Percentiles rank a stretch among this genome's conserved stretches.
Evolutionary conservation across 2,797 vertebrate species (phyloP).

Genomic region (Aselliscus stoliczkanus): DNA sequence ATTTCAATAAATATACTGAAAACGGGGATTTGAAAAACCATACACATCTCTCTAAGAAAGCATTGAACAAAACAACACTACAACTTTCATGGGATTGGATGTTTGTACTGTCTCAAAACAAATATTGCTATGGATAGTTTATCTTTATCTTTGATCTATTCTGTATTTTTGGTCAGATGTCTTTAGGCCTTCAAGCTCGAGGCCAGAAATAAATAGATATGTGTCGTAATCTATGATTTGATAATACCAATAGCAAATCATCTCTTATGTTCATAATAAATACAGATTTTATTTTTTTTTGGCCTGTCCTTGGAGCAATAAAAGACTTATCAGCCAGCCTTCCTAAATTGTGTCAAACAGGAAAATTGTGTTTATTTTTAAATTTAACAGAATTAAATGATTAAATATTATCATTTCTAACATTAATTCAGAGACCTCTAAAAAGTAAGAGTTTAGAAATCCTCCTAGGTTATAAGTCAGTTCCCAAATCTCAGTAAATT

Average conservation of each 20-base stretch:
- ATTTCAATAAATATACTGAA: background rate
- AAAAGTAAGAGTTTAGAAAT: background rate
- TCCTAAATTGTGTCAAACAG: background rate
- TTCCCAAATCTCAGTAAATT: background rate
- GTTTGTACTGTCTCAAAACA: background rate
- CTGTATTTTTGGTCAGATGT: background rate
- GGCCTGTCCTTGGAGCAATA: background rate
- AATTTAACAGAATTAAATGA: background rate
- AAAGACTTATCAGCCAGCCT: background rate
- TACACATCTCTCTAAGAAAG: background rate
- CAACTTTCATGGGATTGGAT: background rate
- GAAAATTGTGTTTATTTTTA: background rate
- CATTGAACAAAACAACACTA: background rate
- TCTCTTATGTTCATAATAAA: slow-evolving; percentile 43
- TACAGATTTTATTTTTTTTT: background rate
- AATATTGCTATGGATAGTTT: slow-evolving; percentile 19
- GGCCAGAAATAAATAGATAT: slow-evolving; percentile 41
- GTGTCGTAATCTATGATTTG: background rate
- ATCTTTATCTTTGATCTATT: slow-evolving; percentile 32
- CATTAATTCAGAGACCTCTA: background rate
- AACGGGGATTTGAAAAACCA: background rate
- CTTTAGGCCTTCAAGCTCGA: background rate
- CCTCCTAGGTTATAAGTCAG: background rate
- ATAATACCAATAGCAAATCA: slow-evolving; percentile 30
- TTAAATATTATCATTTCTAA: background rate